Evolutionary conservation across 2,888 invertebrate species (phyloP).

Genomic region (Ecdyonurus torrentis): DNA sequence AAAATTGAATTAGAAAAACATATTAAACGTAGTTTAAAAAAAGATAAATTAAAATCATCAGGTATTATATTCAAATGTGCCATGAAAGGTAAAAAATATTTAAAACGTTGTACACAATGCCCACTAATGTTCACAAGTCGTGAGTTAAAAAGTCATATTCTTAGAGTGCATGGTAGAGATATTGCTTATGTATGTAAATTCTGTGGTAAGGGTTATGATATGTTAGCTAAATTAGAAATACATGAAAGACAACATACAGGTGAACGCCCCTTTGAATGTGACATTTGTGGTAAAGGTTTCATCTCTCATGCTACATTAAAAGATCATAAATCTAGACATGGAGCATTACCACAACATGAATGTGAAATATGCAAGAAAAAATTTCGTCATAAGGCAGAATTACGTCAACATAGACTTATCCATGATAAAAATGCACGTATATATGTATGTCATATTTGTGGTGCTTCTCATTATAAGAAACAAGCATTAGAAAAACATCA

Average conservation of each 20-base stretch:
- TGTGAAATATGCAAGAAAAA: not conserved
- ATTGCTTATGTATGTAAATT: not conserved
- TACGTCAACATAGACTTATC: not conserved
- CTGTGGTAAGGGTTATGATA: not conserved
- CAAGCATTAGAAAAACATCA: not conserved
- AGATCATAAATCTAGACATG: not conserved
- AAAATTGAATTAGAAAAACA: not conserved
- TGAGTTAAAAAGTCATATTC: not conserved
- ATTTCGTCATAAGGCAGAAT: not conserved
- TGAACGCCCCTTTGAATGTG: not conserved
- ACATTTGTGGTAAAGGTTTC: not conserved
- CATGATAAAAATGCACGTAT: not conserved
- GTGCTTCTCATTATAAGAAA: not conserved
- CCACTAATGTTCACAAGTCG: not conserved
- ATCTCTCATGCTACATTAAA: not conserved
- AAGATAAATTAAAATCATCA: not conserved
- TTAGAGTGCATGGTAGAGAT: not conserved
- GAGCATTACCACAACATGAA: not conserved
- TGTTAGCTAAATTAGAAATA: not conserved
- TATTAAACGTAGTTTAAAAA: not conserved
- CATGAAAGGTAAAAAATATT: not conserved
- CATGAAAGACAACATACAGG: conserved; percentile 1
- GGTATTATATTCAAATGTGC: not conserved
- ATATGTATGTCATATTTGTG: not conserved
- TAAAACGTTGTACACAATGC: not conserved